Base-by-base conservation (phyloP, 2,113 vertebrate genomes). In the Polypterus senegalus region DNA sequence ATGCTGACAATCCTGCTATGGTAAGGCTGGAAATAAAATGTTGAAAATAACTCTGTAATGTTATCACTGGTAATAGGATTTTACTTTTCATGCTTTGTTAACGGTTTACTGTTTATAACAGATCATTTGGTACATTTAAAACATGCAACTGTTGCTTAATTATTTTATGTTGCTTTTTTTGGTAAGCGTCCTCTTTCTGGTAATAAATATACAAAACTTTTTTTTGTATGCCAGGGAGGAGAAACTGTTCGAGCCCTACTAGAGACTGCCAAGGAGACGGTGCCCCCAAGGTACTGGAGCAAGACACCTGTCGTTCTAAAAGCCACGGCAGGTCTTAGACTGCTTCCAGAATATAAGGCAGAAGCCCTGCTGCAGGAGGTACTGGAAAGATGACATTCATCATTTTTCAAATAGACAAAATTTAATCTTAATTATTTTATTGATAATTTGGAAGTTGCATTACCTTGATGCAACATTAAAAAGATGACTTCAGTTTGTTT, bases 301-400 rank as follows among this genome's bases (percentile, higher is more conserved):
- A 87, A 76, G 72, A 98, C 96, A 5, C 94, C 94, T 0, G 91
- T 98, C 67, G 89, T 98, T 62, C 77, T 98, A 72, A 98, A 91
- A 85, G 96, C 96, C 66, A 98, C 96, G 0, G 96, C 94, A 3
- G 96, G 96, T 60, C 85, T 98, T 47, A 89, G 96, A 11, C 74
- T 98, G 66, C 79, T 98, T 62, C 88, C 93, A 0, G 86, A 86
- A 54, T 85, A 91, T 54, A 92, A 94, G 76, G 93, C 96, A 65
- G 81, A 78, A 6, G 85, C 83, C 76, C 81, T 98, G 71, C 84
- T 98, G 60, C 74, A 81, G 9, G 89, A 97, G 93, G 96, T 97
- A 74, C 66, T 1, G 48, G 4, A 5, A 57, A 51, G 49, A 7
- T 27, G 27, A 27, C 27, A 27, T 27, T 27, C 27, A 27, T 27